Evolutionary conservation across 2,797 vertebrate species (phyloP), one percentile per base, ranked within the genome.

Genomic region (Diplodus puntazzo): DNA sequence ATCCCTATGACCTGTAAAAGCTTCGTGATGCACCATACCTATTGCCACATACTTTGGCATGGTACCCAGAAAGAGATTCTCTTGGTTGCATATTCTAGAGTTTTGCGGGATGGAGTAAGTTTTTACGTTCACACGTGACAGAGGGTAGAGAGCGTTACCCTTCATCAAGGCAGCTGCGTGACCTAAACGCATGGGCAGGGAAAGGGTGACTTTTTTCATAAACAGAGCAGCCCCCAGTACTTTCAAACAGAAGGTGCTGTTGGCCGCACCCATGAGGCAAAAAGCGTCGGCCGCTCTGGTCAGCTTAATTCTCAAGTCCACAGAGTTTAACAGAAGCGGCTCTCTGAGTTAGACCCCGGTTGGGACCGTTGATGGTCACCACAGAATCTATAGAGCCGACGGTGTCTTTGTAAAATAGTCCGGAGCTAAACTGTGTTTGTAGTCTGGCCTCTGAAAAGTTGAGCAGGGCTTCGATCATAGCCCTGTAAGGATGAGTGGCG

Each of bases 391-490:
- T 27, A 27, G 27, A 27, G 27, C 27, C 27, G 27, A 4, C 27
- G 27, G 27, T 27, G 27, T 27, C 27, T 27, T 27, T 27, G 27
- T n/a, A 27, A 27, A 27, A 27, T 27, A 27, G 4, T 4, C 27
- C 27, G 27, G 27, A 27, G 27, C 27, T 27, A 11, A 69, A 58
- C 2, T 69, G 67, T 30, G 23, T 69, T 1, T 25, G 30, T 4
- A 69, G 25, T 1, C 4, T 21, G 3, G 30, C 17, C 3, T 10
- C 17, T 7, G 54, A 69, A 58, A 3, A 69, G 18, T 69, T 69
- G 53, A 59, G 43, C 52, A 69, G 53, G 4, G 50, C 55, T 0
- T 77, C 42, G 0, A 63, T 77, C 65, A 63, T 70, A 1, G 20
- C 39, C 1, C 23, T 4, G 43, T 63, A 63, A 1, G 50, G 39